These are phyloP conservation scores for Diadophis punctatus DNA, from an alignment of 2,113 vertebrate species.

Conservation along the genomic window DNA sequence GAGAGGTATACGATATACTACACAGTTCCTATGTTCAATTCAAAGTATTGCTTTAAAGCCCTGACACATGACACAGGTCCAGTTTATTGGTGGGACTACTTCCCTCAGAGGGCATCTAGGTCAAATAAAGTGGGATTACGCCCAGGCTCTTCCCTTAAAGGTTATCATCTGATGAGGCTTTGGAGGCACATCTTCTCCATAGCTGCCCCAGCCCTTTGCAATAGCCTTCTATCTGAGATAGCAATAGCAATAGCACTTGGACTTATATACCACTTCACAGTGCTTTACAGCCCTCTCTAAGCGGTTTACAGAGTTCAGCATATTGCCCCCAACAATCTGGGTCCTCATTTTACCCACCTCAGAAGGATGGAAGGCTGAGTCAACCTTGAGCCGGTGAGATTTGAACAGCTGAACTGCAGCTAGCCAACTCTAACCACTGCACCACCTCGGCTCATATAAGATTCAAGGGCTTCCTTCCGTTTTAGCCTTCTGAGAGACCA, in stretches of 20 bases:
- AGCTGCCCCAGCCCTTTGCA: neutral
- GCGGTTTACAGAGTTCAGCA: too few species aligned
- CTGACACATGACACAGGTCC: neutral
- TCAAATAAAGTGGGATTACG: neutral
- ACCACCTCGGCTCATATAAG: too few species aligned
- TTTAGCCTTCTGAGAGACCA: neutral
- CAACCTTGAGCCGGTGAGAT: too few species aligned
- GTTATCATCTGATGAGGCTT: neutral
- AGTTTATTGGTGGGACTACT: neutral
- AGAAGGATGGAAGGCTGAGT: too few species aligned
- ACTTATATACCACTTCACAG: too few species aligned
- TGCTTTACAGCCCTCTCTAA: too few species aligned
- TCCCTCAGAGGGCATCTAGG: neutral
- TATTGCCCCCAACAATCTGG: too few species aligned
- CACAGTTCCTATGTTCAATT: neutral
- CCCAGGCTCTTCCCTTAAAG: neutral
- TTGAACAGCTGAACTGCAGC: too few species aligned
- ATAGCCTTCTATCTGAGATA: neutral
- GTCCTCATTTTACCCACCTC: too few species aligned
- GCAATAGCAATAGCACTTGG: too few species aligned
- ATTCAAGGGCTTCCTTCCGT: neutral
- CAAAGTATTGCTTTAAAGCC: neutral
- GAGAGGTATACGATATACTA: neutral
- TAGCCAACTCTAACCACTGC: too few species aligned
- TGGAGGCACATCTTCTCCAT: neutral